Base-by-base conservation (phyloP, 1,140 invertebrate species). In the Zaprionus capensis region DNA sequence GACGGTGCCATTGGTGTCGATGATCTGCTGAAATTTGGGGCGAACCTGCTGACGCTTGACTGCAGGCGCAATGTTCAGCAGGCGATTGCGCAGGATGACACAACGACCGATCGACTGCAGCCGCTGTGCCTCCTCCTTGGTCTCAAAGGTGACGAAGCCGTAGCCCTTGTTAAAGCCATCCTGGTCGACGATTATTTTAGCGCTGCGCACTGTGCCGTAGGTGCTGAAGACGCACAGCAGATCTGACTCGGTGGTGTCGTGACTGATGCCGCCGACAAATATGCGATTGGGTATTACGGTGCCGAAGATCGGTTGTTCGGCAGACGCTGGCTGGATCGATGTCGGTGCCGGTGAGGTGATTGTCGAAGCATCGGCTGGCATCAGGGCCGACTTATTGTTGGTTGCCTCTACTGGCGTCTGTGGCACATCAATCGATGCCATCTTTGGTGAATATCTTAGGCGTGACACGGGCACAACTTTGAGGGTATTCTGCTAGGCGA, bases 131-230 rank as follows among this genome's bases (percentile, higher is more conserved):
- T 71, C 68, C 20, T 51, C 59, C 34, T 76, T 68, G 1, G 68
- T 76, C 6, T 71, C 38, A 26, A 71, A 75, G 1, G 72, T 75
- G 12, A 75, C 72, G 7, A 76, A 76, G 14, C 67, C 72, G 15
- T 75, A 75, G 61, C 72, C 72, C 59, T 75, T 75, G 5, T 58
- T 70, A 3, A 15, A 41, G 20, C 72, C 67, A 20, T 63, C 38
- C 12, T 53, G 61, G 36, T 76, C 53, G n/a, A 57, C 15, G 11
- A 65, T 76, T 6, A 76, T 65, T 11, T 71, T 71, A 41, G 61
- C 36, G 15, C 17, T 64, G 4, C 61, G 24, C 17, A 76, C 73
- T 1, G 41, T 53, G 3, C 73, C 73, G 17, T 65, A 76, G 2
- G 53, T 34, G n/a, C 59, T 41, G n/a, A 76, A 71, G 0, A n/a